phyloP scores from a whole-genome alignment of 2,888 invertebrate species.

The Stenchaetothrips biformis region DNA sequence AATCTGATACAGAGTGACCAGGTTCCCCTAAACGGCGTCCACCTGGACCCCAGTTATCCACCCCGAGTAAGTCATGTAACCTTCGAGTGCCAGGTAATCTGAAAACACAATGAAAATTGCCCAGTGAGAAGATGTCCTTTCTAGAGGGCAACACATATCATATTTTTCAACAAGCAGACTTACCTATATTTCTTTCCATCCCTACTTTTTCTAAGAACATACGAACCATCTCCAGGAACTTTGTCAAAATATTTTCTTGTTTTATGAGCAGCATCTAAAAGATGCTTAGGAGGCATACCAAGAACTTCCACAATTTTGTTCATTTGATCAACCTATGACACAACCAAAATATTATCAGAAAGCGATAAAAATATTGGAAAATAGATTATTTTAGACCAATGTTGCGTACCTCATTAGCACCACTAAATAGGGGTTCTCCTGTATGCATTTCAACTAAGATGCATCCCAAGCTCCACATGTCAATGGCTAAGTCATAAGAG shows the following conservation, averaged over 20 bases:
- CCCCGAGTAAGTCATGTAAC: slow-evolving; percentile 92
- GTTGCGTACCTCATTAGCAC: slow-evolving; percentile 78
- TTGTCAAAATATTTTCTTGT: slow-evolving; percentile 97
- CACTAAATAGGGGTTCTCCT: slow-evolving; percentile 97
- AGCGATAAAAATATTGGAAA: neutral
- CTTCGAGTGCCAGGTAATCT: slow-evolving; percentile 85
- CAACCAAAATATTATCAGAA: slow-evolving; percentile 22
- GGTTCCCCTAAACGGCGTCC: slow-evolving; percentile 90
- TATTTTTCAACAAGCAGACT: neutral
- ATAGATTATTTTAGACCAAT: neutral
- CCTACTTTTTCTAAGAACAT: slow-evolving; percentile 83
- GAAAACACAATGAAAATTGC: slow-evolving; percentile 35
- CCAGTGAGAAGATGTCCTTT: neutral
- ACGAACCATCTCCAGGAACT: slow-evolving; percentile 84
- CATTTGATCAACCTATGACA: slow-evolving; percentile 87
- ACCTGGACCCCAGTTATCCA: slow-evolving; percentile 94
- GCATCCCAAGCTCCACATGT: slow-evolving; percentile 99
- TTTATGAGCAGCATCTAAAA: slow-evolving; percentile 94
- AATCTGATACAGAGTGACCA: slow-evolving; percentile 94
- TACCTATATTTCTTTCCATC: slow-evolving; percentile 53
- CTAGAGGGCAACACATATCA: too few relatives aligned
- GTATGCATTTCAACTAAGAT: slow-evolving; percentile 99
- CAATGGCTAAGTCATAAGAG: slow-evolving; percentile 98
- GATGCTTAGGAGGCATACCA: slow-evolving; percentile 94
- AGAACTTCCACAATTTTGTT: slow-evolving; percentile 99